phyloP scores from a whole-genome alignment of 2,888 invertebrate genomes.

The Tineola bisselliella region DNA sequence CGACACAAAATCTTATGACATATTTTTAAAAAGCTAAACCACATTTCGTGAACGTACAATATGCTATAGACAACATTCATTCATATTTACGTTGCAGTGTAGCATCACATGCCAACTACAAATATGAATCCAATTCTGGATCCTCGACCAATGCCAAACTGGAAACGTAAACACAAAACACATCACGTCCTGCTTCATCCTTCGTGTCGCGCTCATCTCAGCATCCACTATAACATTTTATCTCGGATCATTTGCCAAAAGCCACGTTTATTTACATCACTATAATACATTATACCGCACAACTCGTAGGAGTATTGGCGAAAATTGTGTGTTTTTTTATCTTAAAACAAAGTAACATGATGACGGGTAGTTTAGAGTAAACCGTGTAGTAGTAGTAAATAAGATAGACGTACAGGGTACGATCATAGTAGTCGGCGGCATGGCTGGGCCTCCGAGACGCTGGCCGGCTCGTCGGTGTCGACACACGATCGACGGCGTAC shows the following conservation, averaged over 20 bases:
- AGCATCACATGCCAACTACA: slow-evolving; percentile 22
- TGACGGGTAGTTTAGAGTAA: background rate
- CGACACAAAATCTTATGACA: background rate
- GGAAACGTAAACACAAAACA: slow-evolving; percentile 50
- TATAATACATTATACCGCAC: slow-evolving; percentile 14
- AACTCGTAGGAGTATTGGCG: background rate
- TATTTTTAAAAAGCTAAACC: background rate
- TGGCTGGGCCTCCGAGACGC: slow-evolving; percentile 30
- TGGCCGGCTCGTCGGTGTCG: slow-evolving; percentile 44
- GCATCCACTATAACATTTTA: slow-evolving; percentile 23
- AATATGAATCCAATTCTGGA: slow-evolving; percentile 49
- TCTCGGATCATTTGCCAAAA: slow-evolving; percentile 30
- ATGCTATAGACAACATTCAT: slow-evolving; percentile 19
- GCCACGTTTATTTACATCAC: slow-evolving; percentile 24
- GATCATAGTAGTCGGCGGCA: slow-evolving; percentile 65
- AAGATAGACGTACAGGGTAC: slow-evolving; percentile 56
- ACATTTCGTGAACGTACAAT: background rate
- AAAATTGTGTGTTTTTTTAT: slow-evolving; percentile 1
- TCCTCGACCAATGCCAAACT: slow-evolving; percentile 52
- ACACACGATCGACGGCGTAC: slow-evolving; percentile 59
- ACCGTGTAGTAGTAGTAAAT: slow-evolving; percentile 13
- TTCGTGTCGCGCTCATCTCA: slow-evolving; percentile 16
- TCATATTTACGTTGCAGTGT: slow-evolving; percentile 33
- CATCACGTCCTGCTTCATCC: slow-evolving; percentile 18
- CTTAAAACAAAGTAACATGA: background rate